Base-by-base conservation (phyloP, 1,140 invertebrate genomes). In the Oedothorax gibbosus region DNA sequence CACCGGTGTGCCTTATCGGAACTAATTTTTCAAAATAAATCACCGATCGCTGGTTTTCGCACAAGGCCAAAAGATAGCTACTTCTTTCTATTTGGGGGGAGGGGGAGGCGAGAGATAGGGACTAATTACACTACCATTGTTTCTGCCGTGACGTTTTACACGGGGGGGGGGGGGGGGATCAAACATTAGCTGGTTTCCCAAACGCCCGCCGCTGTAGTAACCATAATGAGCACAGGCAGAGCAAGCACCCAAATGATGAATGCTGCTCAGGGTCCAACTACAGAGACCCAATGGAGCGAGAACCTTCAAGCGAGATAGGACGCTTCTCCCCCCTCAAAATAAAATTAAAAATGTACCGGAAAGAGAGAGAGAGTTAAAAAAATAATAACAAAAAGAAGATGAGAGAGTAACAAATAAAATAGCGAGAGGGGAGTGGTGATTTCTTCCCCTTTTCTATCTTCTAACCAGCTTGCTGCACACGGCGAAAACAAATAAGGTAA, bases 1-100 rank as follows among this genome's bases (percentile, higher is more conserved):
- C 56, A 20, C 53, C 60, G 57, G 69, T 54, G 68, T n/a, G 62
- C 54, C 73, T 85, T 85, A 85, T 85, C 83, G 83, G 83, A 78
- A 85, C 83, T 85, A 85, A 85, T 85, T 85, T 85, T 85, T 85
- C 83, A 85, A 85, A 85, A 85, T 85, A 85, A 85, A 85, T 85
- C 83, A 85, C 83, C 83, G 65, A 85, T 85, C 75, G 83, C 60
- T 21, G 60, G 50, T 66, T 76, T 84, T 84, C 56, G 60, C 72
- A 60, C 73, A 35, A 56, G 53, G 50, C 20, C 49, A 15, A 49
- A 65, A 85, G 83, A 85, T 85, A 85, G 83, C 81, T 62, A 78
- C 69, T 77, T 78, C 75, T 71, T 76, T 35, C 35, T 35, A 35
- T 35, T 84, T 76, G 14, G 65, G 64, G 12, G 56, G 64, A 69